Base-by-base conservation (phyloP, 2,797 vertebrate species). In the Fundulus diaphanus region DNA sequence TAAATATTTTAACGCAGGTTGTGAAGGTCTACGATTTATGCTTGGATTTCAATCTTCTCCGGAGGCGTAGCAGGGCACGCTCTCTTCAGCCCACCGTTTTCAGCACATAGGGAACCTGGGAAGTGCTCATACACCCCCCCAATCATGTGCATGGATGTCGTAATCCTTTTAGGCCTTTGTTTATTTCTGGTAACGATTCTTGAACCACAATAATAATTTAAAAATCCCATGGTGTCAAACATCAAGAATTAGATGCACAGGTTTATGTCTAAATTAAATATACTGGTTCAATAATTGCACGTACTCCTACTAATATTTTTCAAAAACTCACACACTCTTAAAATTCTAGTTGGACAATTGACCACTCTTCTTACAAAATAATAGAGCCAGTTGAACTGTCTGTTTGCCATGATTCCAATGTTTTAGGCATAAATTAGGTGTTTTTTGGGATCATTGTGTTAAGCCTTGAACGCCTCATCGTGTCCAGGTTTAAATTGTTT, bases 1-100 rank as follows among this genome's bases (percentile, higher is more conserved):
- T 85, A 90, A 91, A 92, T 89, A 82, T 87, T 91, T 89, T 73
- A 89, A 73, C 79, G 85, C 75, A 85, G 73, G 70, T 76, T 85
- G 87, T 89, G 85, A 84, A 79, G 82, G 84, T 76, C 52, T 35
- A 33, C 72, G 73, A 72, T 88, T 87, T 31, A 70, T 79, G 61
- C 87, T 86, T 73, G 72, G 78, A 82, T 79, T 42, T 65, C 6
- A 40, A 66, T 74, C 70, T 82, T 83, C 76, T 80, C 59, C 40
- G 42, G 7, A 2, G 74, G 81, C 78, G 85, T 81, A 88, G 73
- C 72, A 82, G 46, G 49, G 52, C 54, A 72, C 67, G 35, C 12
- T 80, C 72, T 81, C 68, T 66, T 71, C 46, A 63, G 73, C 74
- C 37, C 59, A 69, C 63, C 61, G 74, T 79, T 78, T 80, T 54